Evolutionary conservation across 2,113 vertebrate species (phyloP).

Genomic region (Pavo muticus): DNA sequence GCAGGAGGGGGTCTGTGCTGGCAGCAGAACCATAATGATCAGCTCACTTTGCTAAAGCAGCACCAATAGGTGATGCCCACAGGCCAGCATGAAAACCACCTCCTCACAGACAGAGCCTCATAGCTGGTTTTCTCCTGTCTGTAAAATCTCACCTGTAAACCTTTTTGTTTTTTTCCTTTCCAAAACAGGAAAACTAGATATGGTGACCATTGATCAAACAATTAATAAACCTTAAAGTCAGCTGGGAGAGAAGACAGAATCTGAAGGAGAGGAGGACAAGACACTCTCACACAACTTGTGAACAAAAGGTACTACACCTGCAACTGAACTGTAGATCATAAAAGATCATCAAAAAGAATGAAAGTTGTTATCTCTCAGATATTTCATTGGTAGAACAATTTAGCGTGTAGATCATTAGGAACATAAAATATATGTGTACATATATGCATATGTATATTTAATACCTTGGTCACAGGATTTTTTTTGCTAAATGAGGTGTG

Average conservation of each 20-base stretch:
- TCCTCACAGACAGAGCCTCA: not conserved
- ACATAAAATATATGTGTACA: not conserved
- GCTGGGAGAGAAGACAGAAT: not conserved
- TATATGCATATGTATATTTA: not conserved
- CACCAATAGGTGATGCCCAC: not conserved
- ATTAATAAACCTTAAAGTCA: not conserved
- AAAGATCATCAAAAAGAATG: not conserved
- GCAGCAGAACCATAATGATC: not conserved
- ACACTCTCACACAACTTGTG: not conserved
- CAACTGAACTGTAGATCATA: not conserved
- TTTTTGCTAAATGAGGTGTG: not conserved
- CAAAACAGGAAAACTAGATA: not conserved
- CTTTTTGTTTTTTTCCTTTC: not conserved
- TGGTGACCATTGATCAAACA: not conserved
- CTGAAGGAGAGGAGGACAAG: not conserved
- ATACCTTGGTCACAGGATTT: not conserved
- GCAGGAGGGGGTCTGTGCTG: accelerated
- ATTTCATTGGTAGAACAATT: not conserved
- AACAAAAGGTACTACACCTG: not conserved
- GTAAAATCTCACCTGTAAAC: not conserved
- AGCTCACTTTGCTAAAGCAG: not conserved
- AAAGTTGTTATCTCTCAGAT: not conserved
- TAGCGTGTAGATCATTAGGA: not conserved
- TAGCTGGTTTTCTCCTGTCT: not conserved
- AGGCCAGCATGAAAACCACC: not conserved